Evolutionary conservation across 1,140 invertebrate species (phyloP), one percentile per base, ranked within the genome.

Genomic region (Sminthurides bifidus): DNA sequence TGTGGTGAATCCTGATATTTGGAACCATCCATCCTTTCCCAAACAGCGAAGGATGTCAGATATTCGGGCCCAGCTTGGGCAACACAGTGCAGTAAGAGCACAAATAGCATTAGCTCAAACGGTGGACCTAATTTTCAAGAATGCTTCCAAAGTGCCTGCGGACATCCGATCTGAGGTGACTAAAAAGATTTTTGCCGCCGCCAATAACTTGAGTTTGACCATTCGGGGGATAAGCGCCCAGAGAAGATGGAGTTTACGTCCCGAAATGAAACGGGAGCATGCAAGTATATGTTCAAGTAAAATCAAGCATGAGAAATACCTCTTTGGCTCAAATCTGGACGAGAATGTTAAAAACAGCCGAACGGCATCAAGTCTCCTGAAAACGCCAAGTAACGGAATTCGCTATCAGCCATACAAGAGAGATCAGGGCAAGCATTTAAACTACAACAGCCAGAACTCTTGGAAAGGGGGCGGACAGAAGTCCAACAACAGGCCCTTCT

Each of bases 1-100:
- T 24, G 41, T 50, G 19, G 43, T 59, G 8, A 59, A 59, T 43
- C 44, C 51, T 1, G 44, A 35, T 12, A 50, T 59, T 26, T 59
- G 52, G 57, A 38, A 15, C 15, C n/a, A n/a, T n/a, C n/a, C n/a
- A n/a, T 26, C 27, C 17, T 21, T 59, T 1, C 51, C 51, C 8
- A 3, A 35, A 17, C 30, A 31, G 19, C 44, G 27, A 21, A 23
- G 38, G 21, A 8, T 37, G 5, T 19, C 19, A 1, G 57, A 59
- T 31, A 19, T 45, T 0, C 23, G 15, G 3, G 23, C 31, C 0
- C 57, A 54, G 26, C 29, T 26, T 35, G 3, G 48, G 0, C 19
- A 52, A 31, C 33, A 49, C 23, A 24, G 14, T 30, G 15, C 43
- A 1, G 19, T 26, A 5, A 10, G 33, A 10, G 51, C 40, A 15